phyloP scores from a whole-genome alignment of 2,797 vertebrate genomes.

The Tenualosa thibaudeaui region DNA sequence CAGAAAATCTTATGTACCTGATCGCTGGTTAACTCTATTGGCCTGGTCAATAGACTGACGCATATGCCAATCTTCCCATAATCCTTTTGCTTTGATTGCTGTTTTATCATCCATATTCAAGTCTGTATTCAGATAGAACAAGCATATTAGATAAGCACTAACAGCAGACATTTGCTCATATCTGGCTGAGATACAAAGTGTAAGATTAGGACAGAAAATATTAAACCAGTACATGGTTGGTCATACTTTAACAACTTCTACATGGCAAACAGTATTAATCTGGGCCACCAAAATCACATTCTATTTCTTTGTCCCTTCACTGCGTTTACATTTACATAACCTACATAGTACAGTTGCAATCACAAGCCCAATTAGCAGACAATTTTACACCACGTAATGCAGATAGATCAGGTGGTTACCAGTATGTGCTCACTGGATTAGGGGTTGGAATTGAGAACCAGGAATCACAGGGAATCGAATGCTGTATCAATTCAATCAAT shows the following conservation, averaged over 20 bases:
- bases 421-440: not conserved
- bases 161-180: not conserved
- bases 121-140: conserved; percentile 58
- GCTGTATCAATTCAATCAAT: too few species aligned
- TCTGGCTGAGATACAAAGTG: not conserved
- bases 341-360: too few species aligned
- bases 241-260: too few species aligned
- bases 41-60: conserved; percentile 74
- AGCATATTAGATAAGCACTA: not conserved
- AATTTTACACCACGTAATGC: not conserved
- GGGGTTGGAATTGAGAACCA: too few species aligned
- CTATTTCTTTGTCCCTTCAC: too few species aligned
- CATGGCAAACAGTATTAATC: too few species aligned
- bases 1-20: conserved; percentile 64
- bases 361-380: not conserved
- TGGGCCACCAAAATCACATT: too few species aligned
- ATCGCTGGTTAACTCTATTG: conserved; percentile 71
- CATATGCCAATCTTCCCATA: conserved; percentile 85
- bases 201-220: not conserved
- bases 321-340: not conserved
- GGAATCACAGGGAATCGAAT: too few species aligned
- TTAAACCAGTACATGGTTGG: not conserved
- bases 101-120: conserved; percentile 78
- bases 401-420: not conserved
- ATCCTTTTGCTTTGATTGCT: conserved; percentile 75